Evolutionary conservation across 2,797 vertebrate genomes (phyloP).

Genomic region (Setipinna tenuifilis): DNA sequence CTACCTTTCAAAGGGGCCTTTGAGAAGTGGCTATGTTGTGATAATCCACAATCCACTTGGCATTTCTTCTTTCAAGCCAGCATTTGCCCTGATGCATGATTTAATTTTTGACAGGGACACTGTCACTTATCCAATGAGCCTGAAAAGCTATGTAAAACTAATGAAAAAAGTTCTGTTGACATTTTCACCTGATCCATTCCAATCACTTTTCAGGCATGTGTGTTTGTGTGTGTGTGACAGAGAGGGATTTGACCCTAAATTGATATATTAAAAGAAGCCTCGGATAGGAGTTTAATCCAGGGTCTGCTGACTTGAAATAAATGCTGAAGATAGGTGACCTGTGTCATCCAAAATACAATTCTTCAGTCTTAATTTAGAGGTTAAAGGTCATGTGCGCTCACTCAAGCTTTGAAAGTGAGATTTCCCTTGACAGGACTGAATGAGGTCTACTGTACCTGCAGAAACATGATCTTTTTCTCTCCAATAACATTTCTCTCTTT

Average conservation of each 20-base stretch:
- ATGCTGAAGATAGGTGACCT: background rate
- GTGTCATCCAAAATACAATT: background rate
- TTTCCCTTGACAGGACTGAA: conserved; percentile 4
- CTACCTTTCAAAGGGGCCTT: background rate
- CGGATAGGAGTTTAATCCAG: background rate
- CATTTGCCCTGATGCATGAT: background rate
- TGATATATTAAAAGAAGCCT: background rate
- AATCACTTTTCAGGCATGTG: background rate
- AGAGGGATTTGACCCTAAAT: background rate
- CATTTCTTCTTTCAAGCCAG: background rate
- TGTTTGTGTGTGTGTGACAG: conserved; percentile 13
- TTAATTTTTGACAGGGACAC: background rate
- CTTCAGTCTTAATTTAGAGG: background rate
- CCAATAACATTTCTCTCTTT: background rate
- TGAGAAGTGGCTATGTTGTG: background rate
- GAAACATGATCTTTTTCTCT: background rate
- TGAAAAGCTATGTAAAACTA: conserved; percentile 37
- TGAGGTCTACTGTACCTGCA: background rate
- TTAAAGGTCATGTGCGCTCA: background rate
- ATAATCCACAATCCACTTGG: background rate
- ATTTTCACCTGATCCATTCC: background rate
- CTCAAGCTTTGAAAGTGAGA: background rate
- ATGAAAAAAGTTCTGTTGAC: conserved; percentile 38
- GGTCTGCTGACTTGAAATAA: background rate
- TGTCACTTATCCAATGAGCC: conserved; percentile 37